Evolutionary conservation across 2,888 invertebrate genomes (phyloP), one percentile per base, ranked within the genome.

Genomic region (Papilio gigon): DNA sequence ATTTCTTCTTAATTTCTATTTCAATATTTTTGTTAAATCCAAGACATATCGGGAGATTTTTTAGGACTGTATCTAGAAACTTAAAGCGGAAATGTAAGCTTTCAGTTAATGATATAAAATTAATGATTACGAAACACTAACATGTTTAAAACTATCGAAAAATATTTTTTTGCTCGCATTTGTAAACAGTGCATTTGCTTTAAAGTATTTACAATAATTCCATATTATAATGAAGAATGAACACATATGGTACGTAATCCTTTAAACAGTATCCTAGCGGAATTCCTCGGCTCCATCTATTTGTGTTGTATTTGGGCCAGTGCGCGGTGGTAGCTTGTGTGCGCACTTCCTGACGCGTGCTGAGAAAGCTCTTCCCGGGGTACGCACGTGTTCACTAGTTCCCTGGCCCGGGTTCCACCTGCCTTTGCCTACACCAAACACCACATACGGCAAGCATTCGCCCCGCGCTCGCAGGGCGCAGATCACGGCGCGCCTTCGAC

Each of bases 351-450:
- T 86, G 82, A 79, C 80, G 79, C 81, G 82, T 80, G 82, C 83
- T 81, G 78, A 76, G 81, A 80, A 81, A 83, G 81, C 82, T 81
- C 81, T 82, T 82, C 81, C 80, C 78, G 80, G 84, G 86, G 85
- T 86, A 88, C 84, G 87, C 90, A 90, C 89, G 90, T 90, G 90
- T 89, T 80, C 75, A 72, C 59, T 50, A 73, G 70, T 72, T 61
- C 68, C 71, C 77, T 70, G 73, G 70, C 73, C 61, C 73, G 30
- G 53, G n/a, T 71, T 80, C 84, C 89, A 88, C 90, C 89, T 90
- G 90, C 89, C 86, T 77, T n/a, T 20, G 17, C 42, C 17, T 53
- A 30, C n/a, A 53, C 53, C 53, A 53, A 53, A 53, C 53, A 53
- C 53, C 53, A 53, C 53, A 30, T 53, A 53, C 53, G 53, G n/a